A percentile compares a stretch with the other conserved stretches of the same genome.
These are phyloP conservation scores for Trididemnum nubilum DNA, from an alignment of 23 tunicate genomes.

Conservation along the genomic window DNA sequence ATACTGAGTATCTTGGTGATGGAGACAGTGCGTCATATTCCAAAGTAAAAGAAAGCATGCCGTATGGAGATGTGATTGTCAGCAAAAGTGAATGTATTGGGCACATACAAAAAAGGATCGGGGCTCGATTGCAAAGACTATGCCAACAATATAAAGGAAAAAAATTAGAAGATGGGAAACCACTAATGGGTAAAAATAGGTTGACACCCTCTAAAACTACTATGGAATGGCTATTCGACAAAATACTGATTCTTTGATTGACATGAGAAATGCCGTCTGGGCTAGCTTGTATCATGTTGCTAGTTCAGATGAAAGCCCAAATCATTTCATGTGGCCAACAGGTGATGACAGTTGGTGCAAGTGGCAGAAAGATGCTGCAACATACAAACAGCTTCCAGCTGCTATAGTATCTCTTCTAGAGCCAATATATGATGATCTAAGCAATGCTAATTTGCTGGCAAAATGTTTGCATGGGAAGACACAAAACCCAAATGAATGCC, in stretches of 20 bases:
- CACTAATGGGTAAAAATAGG: too few relatives aligned
- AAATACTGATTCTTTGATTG: not conserved
- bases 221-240: too few relatives aligned
- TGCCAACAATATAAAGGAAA: too few relatives aligned
- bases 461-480: conserved; percentile 22
- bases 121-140: too few relatives aligned
- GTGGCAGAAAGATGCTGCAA: conserved; percentile 19
- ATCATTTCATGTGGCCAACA: conserved; percentile 1
- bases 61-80: too few relatives aligned
- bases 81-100: too few relatives aligned
- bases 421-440: conserved; percentile 17
- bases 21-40: too few relatives aligned
- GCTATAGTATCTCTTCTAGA: conserved; percentile 9
- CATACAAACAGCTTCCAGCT: conserved; percentile 9
- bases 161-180: too few relatives aligned
- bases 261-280: conserved; percentile 11
- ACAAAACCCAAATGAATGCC: conserved; percentile 21
- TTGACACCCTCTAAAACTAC: too few relatives aligned
- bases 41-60: too few relatives aligned
- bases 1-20: too few relatives aligned
- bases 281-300: conserved; percentile 17
- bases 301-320: conserved; percentile 13
- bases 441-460: conserved; percentile 10
- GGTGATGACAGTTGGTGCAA: conserved; percentile 8
- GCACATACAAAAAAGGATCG: too few relatives aligned